Evolutionary conservation across 2,888 invertebrate species (phyloP), one percentile per base, ranked within the genome.

Genomic region (Volucella bombylans): DNA sequence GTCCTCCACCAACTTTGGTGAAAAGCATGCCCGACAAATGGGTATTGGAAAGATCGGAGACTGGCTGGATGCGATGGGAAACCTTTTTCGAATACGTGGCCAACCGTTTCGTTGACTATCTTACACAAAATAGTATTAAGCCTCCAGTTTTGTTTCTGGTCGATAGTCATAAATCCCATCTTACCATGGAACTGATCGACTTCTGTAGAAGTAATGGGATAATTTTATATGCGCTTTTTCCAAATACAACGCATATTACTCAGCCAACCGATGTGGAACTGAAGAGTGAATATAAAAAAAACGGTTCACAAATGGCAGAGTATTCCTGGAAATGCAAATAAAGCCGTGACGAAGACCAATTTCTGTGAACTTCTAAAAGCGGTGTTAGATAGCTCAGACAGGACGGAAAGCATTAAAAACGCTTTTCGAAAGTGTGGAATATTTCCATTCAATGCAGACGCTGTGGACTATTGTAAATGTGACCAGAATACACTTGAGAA

Each of bases 121-220:
- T 82, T 14, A 49, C 39, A 52, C 47, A 82, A 49, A 9, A 71
- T 9, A 78, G 77, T 43, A 50, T 86, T 6, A 55, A 79, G 71
- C 47, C 74, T 3, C 79, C 82, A 41, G 62, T 81, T 52, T 55
- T 86, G 11, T 54, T 86, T 23, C 77, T 82, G 65, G 68, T 80
- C 6, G 78, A 87, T 80, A 77, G 77, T 11, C 83, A 82, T 38
- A 87, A 83, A 54, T 82, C 86, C 1, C 82, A 87, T 23, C 41
- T 82, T 57, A 81, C 65, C 4, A 12, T 65, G 55, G 77, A 77
- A 18, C 55, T 87, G 12, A 78, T 74, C 65, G 57, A 78, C 9
- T 87, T 85, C 73, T 77, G 85, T 41, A 18, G 71, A n/a, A 12
- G 71, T 2, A 82, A 82, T 12, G 31, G 69, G 39, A 86, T 68